These are phyloP conservation scores for Acronicta alni DNA, from an alignment of 2,888 invertebrate genomes.

Conservation along the genomic window DNA sequence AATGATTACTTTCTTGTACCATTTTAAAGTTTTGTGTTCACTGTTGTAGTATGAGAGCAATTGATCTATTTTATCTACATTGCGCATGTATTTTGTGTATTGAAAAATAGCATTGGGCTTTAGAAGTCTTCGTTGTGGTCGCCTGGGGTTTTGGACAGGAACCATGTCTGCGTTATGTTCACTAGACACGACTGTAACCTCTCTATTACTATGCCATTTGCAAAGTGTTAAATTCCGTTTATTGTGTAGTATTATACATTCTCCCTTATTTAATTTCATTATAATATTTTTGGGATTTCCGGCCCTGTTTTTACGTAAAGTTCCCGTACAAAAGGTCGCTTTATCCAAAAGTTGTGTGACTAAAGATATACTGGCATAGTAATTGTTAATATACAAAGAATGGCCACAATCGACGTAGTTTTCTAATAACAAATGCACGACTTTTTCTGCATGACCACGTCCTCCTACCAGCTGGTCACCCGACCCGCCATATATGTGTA, in stretches of 20 bases:
- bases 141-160: conserved; percentile 21
- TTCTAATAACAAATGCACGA: conserved; percentile 16
- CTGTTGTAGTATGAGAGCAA: conserved; percentile 22
- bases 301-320: conserved; percentile 17
- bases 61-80: conserved; percentile 22
- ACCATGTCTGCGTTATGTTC: conserved; percentile 18
- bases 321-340: conserved; percentile 12
- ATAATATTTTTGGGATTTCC: conserved; percentile 15
- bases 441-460: conserved; percentile 13
- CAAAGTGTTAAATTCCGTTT: conserved; percentile 18
- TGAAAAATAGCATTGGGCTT: conserved; percentile 20
- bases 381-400: conserved; percentile 14
- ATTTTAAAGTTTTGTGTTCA: conserved; percentile 21
- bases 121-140: conserved; percentile 19
- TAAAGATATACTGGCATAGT: conserved; percentile 14
- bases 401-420: conserved; percentile 16
- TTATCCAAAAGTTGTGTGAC: conserved; percentile 16
- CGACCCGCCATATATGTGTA: conserved; percentile 11
- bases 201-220: conserved; percentile 24
- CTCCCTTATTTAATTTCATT: conserved; percentile 18
- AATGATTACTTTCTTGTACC: conserved; percentile 20
- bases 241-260: conserved; percentile 24
- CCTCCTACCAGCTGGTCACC: conserved; percentile 13
- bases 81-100: conserved; percentile 21
- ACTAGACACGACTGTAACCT: conserved; percentile 15